These are phyloP conservation scores for Sylvilagus bachmani DNA, from an alignment of 2,113 vertebrate species.

Conservation along the genomic window DNA sequence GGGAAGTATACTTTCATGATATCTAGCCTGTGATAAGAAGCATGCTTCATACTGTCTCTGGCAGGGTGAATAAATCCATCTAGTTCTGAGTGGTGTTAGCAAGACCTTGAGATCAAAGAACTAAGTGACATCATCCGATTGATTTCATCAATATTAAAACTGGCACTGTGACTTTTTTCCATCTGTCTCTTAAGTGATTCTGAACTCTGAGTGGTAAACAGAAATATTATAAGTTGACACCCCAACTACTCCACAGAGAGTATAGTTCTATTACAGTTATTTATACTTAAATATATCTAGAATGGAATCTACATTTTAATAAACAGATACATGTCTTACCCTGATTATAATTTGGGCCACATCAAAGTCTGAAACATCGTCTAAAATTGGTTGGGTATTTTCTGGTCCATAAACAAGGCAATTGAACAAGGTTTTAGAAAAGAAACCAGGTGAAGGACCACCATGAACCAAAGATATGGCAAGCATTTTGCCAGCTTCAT, in stretches of 20 bases:
- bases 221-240: neutral
- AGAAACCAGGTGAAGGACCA: slow-evolving; percentile 92
- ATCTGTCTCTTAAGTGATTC: neutral
- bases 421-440: slow-evolving; percentile 93
- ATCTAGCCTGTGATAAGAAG: neutral
- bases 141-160: slow-evolving; percentile 32
- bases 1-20: neutral
- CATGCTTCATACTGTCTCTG: neutral
- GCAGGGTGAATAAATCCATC: neutral
- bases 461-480: slow-evolving; percentile 92
- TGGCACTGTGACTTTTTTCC: neutral
- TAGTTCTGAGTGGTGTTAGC: neutral
- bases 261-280: slow-evolving; percentile 18
- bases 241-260: neutral
- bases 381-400: slow-evolving; percentile 87
- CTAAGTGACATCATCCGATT: neutral
- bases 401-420: slow-evolving; percentile 90
- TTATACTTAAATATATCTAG: slow-evolving; percentile 20
- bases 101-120: neutral
- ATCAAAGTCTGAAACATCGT: slow-evolving; percentile 89
- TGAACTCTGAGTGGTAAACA: slow-evolving; percentile 10
- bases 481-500: slow-evolving; percentile 92
- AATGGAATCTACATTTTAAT: slow-evolving; percentile 53
- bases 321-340: slow-evolving; percentile 83
- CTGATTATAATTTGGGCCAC: slow-evolving; percentile 86